These are phyloP conservation scores for Agonopterix alstromeriana DNA, from an alignment of 2,888 invertebrate genomes.

Conservation along the genomic window DNA sequence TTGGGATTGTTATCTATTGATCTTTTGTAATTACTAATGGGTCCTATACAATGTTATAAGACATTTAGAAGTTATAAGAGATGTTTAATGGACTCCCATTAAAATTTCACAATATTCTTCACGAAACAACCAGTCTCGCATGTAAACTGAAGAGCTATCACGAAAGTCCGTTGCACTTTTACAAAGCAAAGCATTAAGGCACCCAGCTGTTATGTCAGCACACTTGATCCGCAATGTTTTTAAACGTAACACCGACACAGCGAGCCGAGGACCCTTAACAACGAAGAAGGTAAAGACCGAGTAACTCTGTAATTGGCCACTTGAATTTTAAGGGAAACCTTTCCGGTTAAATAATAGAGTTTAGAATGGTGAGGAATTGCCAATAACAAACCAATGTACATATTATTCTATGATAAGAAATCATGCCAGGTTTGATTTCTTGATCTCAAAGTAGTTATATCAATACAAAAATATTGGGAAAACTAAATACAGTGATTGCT, in stretches of 20 bases:
- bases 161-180: conserved; percentile 4
- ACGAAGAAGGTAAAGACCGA: conserved; percentile 40
- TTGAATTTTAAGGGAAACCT: conserved; percentile 63
- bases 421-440: no score
- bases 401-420: no score
- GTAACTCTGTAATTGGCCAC: conserved; percentile 65
- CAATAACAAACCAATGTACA: no score
- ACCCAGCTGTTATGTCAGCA: conserved; percentile 26
- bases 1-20: no score
- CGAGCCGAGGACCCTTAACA: conserved; percentile 33
- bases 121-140: not conserved
- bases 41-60: no score
- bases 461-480: no score
- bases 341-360: conserved; percentile 41
- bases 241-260: conserved; percentile 42
- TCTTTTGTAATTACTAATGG: no score
- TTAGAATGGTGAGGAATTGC: conserved; percentile 8
- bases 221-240: conserved; percentile 49
- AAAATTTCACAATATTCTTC: not conserved
- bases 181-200: conserved; percentile 8
- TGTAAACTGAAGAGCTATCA: no score
- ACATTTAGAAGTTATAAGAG: no score
- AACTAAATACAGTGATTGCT: no score
- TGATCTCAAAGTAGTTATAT: no score
- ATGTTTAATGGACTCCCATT: no score